A percentile compares a stretch with the other conserved stretches of the same genome.
phyloP scores from a whole-genome alignment of 2,797 vertebrate genomes.

The Oreortyx pictus region DNA sequence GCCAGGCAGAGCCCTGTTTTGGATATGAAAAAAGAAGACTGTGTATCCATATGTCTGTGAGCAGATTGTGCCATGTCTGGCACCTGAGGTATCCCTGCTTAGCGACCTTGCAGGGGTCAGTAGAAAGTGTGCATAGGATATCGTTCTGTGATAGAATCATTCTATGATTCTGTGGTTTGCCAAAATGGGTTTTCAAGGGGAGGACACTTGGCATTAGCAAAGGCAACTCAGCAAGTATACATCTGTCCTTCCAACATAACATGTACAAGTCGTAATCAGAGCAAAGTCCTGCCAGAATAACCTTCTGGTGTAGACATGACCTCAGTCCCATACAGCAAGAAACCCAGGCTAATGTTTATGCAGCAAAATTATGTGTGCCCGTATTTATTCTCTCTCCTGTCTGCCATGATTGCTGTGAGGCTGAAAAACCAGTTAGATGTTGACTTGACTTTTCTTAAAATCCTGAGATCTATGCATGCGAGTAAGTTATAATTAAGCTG shows the following conservation, averaged over 20 bases:
- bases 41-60: not conserved
- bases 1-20: not conserved
- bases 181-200: not conserved
- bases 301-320: slow-evolving; percentile 49
- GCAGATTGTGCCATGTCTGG: not conserved
- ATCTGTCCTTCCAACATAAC: not conserved
- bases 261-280: not conserved
- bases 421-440: not conserved
- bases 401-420: not conserved
- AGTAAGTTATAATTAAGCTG: not conserved
- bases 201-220: not conserved
- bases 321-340: slow-evolving; percentile 35
- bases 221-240: not conserved
- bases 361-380: not conserved
- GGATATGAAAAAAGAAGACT: not conserved
- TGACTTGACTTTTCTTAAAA: not conserved
- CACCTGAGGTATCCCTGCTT: not conserved
- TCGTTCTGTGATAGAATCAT: not conserved
- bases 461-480: not conserved
- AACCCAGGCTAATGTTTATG: slow-evolving; percentile 16
- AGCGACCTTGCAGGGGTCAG: not conserved
- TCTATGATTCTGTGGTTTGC: not conserved
- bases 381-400: not conserved
- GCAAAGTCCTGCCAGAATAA: slow-evolving; percentile 13
- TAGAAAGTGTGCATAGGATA: not conserved